Evolutionary conservation across 2,797 vertebrate species (phyloP), one percentile per base, ranked within the genome.

Genomic region (Pelobates cultripes): DNA sequence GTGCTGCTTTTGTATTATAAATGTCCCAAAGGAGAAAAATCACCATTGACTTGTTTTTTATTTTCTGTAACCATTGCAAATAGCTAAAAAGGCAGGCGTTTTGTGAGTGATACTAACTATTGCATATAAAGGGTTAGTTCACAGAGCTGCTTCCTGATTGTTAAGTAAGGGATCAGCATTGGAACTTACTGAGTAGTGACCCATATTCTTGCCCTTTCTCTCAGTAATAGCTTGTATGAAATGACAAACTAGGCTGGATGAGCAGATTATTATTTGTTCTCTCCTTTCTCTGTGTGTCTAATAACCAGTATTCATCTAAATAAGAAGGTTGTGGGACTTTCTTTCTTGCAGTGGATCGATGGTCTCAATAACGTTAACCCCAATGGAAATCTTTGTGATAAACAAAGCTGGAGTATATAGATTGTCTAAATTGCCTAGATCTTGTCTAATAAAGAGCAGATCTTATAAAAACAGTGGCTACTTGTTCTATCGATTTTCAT

Each of bases 351-450:
- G 73, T 63, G 73, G 77, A 84, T 84, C 82, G 77, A 84, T 84
- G 82, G 61, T 84, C 77, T 84, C 82, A 84, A 84, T 84, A 84
- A 84, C 57, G 67, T 76, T 84, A 80, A 71, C 82, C 82, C 82
- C 82, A 79, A 79, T 84, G 82, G 82, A 84, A 84, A 84, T 79
- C 82, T 80, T 76, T 71, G 72, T 80, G 60, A 84, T 79, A 84
- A 84, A 79, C 82, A 84, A 83, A 84, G 77, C 77, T 71, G 70
- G 60, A 84, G 77, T 84, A 74, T 84, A 79, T 70, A 79, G 73
- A 84, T 75, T 79, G 82, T 84, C 77, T 79, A 76, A 84, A 84
- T 80, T 79, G 77, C 82, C 82, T 76, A 84, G 77, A 79, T 75
- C 77, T 84, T 84, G 77, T 80, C 73, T 75, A 76, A 80, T 79